Percentiles rank a stretch among this genome's conserved stretches.
Evolutionary conservation across 2,797 vertebrate species (phyloP).

Genomic region (Siniperca undulata): DNA sequence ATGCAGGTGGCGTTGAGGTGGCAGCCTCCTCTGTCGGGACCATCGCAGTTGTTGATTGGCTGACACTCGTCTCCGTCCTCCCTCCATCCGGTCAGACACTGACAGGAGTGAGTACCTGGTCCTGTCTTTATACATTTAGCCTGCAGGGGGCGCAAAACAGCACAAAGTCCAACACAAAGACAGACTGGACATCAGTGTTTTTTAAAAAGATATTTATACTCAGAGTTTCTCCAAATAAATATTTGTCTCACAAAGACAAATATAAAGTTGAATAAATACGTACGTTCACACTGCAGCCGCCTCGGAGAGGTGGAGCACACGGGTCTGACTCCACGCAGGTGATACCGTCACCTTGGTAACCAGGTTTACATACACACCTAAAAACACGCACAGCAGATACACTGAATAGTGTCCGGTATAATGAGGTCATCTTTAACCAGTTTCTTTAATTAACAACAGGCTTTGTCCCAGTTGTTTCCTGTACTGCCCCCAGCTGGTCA

Average conservation of each 20-base stretch:
- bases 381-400: background rate
- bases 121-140: constrained; percentile 89
- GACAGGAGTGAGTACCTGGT: constrained; percentile 80
- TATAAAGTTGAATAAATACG: background rate
- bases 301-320: constrained; percentile 81
- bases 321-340: constrained; percentile 88
- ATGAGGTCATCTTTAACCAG: background rate
- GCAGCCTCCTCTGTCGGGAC: constrained; percentile 82
- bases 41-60: constrained; percentile 90
- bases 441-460: background rate
- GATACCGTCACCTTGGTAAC: constrained; percentile 91
- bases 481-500: background rate
- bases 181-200: too few relatives aligned
- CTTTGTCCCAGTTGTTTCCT: background rate
- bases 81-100: constrained; percentile 92
- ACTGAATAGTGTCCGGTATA: accelerated
- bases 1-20: constrained; percentile 91
- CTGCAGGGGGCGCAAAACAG: constrained; percentile 74
- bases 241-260: background rate
- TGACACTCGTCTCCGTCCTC: constrained; percentile 89
- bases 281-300: constrained; percentile 89
- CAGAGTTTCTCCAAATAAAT: background rate
- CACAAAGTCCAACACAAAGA: background rate
- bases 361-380: constrained; percentile 93
- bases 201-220: too few relatives aligned